phyloP scores from a whole-genome alignment of 1,140 invertebrate species.

The Wiebesia pumilae region DNA sequence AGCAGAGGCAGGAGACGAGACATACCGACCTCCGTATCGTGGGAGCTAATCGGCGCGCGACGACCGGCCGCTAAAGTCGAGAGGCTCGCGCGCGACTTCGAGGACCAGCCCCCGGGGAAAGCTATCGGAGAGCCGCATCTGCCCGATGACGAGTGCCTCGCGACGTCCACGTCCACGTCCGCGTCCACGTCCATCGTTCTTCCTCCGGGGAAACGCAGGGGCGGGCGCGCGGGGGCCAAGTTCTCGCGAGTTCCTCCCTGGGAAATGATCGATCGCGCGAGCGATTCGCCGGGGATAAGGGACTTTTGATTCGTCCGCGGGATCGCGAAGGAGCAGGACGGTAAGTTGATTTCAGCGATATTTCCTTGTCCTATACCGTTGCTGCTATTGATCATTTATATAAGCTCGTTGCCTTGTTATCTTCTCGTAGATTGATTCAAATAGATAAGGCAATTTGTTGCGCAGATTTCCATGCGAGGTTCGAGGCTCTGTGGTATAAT shows the following conservation, averaged over 20 bases:
- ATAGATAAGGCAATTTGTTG: constrained; percentile 12
- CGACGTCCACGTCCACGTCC: background rate
- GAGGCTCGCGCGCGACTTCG: background rate
- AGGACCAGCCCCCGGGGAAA: background rate
- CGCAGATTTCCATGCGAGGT: background rate
- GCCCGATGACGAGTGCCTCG: background rate
- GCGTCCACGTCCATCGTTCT: background rate
- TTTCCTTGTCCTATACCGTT: background rate
- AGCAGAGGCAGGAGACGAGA: constrained; percentile 5
- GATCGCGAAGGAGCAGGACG: too few relatives aligned
- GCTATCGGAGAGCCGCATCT: background rate
- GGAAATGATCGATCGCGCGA: constrained; percentile 1
- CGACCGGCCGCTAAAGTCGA: background rate
- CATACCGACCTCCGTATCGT: background rate
- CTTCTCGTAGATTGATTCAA: background rate
- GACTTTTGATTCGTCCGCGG: background rate
- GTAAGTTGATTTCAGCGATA: background rate
- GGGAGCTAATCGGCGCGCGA: constrained; percentile 28
- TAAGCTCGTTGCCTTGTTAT: background rate
- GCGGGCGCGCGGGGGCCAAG: too few relatives aligned
- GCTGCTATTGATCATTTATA: background rate
- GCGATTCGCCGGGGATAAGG: background rate
- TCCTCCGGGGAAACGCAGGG: background rate
- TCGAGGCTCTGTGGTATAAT: background rate
- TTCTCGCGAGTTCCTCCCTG: background rate